Conservation (phyloP, 1,140 invertebrate species). For the Acromyrmex echinatior region DNA sequence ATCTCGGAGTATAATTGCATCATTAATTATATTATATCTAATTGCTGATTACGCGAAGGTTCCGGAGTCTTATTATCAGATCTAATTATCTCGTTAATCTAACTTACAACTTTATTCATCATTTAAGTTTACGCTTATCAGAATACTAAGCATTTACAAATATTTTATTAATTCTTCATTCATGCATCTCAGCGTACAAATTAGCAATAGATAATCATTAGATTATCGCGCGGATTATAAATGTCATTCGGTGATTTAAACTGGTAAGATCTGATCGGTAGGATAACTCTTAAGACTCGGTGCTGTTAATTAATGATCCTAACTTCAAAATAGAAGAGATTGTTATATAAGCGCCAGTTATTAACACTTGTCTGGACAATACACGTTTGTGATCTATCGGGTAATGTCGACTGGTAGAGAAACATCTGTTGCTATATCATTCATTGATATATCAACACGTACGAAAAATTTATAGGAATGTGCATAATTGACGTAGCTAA, state of each 20-base stretch:
- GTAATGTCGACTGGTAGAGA: neutral
- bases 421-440: neutral
- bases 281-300: neutral
- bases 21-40: constrained; percentile 3
- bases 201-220: neutral
- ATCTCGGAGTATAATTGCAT: neutral
- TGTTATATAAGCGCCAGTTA: neutral
- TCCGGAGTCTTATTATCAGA: constrained; percentile 4
- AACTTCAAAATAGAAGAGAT: neutral
- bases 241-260: constrained; percentile 1
- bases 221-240: neutral
- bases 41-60: neutral
- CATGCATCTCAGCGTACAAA: neutral
- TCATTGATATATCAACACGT: neutral
- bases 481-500: neutral
- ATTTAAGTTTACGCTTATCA: constrained; percentile 15
- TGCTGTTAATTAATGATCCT: constrained; percentile 31
- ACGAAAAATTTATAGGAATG: neutral
- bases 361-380: neutral
- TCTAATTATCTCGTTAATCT: constrained; percentile 23
- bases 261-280: constrained; percentile 11
- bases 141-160: neutral
- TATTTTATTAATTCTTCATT: neutral
- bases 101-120: neutral
- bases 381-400: neutral